A percentile compares a stretch with the other conserved stretches of the same genome.
Evolutionary conservation across 2,797 vertebrate species (phyloP).

Genomic region (Pseudopleuronectes americanus): DNA sequence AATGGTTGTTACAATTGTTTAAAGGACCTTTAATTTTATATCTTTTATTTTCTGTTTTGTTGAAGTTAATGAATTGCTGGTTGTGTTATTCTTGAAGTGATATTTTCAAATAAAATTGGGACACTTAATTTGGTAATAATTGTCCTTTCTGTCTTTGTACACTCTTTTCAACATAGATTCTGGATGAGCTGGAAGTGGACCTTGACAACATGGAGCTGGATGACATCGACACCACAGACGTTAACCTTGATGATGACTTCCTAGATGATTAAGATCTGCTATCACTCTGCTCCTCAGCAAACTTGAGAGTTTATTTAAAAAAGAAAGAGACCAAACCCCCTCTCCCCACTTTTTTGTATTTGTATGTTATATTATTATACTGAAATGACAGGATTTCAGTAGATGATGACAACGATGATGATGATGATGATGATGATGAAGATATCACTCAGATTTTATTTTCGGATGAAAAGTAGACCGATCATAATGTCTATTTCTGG

Average conservation of each 20-base stretch:
- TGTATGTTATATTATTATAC: slow-evolving; percentile 72
- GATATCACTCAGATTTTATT: slow-evolving; percentile 45
- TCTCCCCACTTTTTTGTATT: slow-evolving; percentile 71
- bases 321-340: slow-evolving; percentile 79
- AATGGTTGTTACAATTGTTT: not conserved
- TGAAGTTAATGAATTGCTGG: not conserved
- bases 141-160: not conserved
- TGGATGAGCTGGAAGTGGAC: slow-evolving; percentile 94
- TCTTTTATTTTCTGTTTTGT: not conserved
- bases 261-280: slow-evolving; percentile 87
- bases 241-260: slow-evolving; percentile 98
- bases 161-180: slow-evolving; percentile 37
- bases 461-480: slow-evolving; percentile 29
- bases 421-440: not conserved
- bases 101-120: not conserved
- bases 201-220: slow-evolving; percentile 97
- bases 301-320: slow-evolving; percentile 75
- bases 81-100: no score
- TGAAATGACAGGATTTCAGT: slow-evolving; percentile 38
- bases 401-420: slow-evolving; percentile 32
- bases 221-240: slow-evolving; percentile 96
- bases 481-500: slow-evolving; percentile 37
- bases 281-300: slow-evolving; percentile 29
- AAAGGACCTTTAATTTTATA: not conserved
- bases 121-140: not conserved